phyloP scores from a whole-genome alignment of 2,797 vertebrate species.

The Varecia variegata region DNA sequence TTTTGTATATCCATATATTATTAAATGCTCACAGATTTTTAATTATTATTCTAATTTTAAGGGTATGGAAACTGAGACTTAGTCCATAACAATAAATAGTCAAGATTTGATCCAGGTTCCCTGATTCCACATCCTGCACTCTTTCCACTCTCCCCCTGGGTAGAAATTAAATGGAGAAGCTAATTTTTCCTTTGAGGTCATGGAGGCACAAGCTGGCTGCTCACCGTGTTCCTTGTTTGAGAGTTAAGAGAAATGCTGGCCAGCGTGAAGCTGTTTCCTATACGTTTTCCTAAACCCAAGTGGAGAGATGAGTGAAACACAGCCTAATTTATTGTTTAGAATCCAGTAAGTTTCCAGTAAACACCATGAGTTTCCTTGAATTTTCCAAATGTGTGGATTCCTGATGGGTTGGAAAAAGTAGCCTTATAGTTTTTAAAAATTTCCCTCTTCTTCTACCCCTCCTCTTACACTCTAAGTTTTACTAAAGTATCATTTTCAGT shows the following conservation, averaged over 20 bases:
- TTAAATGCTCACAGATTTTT: background rate
- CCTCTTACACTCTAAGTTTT: conserved; percentile 70
- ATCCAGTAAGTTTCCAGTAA: conserved; percentile 73
- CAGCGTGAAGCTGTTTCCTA: conserved; percentile 51
- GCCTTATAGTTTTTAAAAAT: background rate
- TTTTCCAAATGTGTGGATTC: conserved; percentile 63
- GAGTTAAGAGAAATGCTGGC: conserved; percentile 75
- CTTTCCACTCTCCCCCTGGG: background rate
- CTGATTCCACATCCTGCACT: background rate
- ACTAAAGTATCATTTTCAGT: conserved; percentile 75
- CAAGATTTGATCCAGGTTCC: background rate
- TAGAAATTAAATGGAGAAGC: conserved; percentile 9
- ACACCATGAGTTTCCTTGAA: conserved; percentile 78
- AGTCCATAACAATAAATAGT: background rate
- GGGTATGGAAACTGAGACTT: conserved; percentile 52
- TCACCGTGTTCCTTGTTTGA: conserved; percentile 74
- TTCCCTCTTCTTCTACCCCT: background rate
- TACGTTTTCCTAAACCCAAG: conserved; percentile 76
- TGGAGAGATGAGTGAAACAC: conserved; percentile 29
- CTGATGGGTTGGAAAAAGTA: background rate
- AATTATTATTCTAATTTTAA: conserved; percentile 43
- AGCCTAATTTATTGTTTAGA: conserved; percentile 75
- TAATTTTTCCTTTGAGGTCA: conserved; percentile 29
- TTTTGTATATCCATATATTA: background rate
- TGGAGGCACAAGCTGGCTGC: conserved; percentile 64